Evolutionary conservation across 2,888 invertebrate species (phyloP).

Genomic region (Xanthostigma xanthostigma): DNA sequence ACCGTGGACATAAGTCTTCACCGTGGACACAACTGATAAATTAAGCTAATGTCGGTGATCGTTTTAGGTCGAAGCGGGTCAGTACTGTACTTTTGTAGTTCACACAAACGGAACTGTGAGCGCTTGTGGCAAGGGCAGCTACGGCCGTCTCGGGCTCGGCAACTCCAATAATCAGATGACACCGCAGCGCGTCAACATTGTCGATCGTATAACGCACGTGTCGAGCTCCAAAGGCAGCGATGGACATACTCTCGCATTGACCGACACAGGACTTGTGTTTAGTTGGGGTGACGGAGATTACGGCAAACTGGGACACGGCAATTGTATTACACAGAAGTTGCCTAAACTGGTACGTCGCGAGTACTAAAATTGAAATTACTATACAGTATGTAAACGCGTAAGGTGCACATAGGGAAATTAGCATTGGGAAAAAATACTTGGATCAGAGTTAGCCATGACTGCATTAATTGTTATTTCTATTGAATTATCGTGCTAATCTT

Average conservation of each 20-base stretch:
- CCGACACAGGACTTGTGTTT: constrained; percentile 35
- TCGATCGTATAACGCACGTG: constrained; percentile 32
- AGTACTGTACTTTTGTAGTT: constrained; percentile 46
- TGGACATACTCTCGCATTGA: constrained; percentile 38
- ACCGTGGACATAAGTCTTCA: no score
- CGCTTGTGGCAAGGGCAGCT: constrained; percentile 47
- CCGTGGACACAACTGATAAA: not conserved
- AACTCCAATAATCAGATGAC: constrained; percentile 42
- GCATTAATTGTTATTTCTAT: no score
- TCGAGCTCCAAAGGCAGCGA: constrained; percentile 42
- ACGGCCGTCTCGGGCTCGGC: constrained; percentile 45
- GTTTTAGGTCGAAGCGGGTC: constrained; percentile 42
- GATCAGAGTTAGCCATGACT: no score
- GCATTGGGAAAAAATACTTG: no score
- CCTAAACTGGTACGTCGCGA: constrained; percentile 36
- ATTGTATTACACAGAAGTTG: constrained; percentile 34
- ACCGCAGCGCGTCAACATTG: constrained; percentile 37
- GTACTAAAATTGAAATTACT: no score
- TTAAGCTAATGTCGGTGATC: not conserved
- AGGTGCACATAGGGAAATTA: no score
- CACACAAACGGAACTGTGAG: constrained; percentile 39
- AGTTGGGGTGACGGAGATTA: constrained; percentile 45
- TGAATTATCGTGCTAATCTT: no score
- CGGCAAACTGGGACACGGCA: constrained; percentile 39
- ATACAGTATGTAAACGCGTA: no score